A percentile compares a stretch with the other conserved stretches of the same genome.
Conservation (phyloP, 2,888 invertebrate genomes). For the Xestoiulus laeticollis region DNA sequence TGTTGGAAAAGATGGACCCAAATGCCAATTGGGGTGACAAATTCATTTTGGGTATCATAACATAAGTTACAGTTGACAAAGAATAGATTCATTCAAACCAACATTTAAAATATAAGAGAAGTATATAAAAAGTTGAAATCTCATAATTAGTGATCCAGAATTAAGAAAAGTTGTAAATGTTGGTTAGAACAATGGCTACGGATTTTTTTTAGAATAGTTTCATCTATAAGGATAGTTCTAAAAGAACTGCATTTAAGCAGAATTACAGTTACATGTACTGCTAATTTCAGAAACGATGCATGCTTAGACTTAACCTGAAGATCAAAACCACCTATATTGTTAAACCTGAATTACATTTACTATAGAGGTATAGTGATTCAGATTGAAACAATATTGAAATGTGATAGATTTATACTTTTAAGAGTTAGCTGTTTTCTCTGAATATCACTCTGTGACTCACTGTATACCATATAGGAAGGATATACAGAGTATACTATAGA, state of each 20-base stretch:
- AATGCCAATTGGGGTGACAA: neutral
- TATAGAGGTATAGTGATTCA: neutral
- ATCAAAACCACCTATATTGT: neutral
- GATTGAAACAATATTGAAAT: neutral
- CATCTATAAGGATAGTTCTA: neutral
- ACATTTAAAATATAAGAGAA: neutral
- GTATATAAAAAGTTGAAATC: neutral
- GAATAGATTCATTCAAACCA: neutral
- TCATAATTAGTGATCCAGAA: neutral
- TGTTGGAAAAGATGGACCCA: neutral
- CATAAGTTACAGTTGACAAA: too few species aligned
- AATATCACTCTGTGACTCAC: neutral
- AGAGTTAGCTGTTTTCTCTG: neutral
- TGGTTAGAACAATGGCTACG: neutral
- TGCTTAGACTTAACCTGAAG: neutral
- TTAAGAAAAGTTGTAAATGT: neutral
- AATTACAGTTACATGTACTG: neutral
- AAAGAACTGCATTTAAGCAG: neutral
- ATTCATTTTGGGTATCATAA: too few species aligned
- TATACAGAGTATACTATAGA: neutral
- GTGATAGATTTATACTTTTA: neutral
- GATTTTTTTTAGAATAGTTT: neutral
- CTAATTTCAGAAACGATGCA: neutral
- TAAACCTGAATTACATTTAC: neutral
- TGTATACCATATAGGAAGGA: conserved; percentile 10